Evolutionary conservation across 2,888 invertebrate genomes (phyloP).

Genomic region (Caenorhabditis panamensis): DNA sequence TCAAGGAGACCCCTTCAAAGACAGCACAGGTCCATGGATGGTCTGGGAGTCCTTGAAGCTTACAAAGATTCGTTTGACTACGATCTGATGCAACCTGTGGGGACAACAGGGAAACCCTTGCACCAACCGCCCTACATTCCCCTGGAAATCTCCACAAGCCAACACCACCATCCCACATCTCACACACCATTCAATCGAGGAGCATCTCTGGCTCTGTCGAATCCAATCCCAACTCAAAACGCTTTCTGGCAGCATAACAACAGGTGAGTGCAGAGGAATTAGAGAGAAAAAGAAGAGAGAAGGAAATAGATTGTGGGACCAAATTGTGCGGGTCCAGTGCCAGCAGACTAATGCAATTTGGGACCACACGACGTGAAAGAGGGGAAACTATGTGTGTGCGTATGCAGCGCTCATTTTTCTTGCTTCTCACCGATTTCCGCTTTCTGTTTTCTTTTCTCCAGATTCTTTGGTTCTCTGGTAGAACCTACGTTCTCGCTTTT

Average conservation of each 20-base stretch:
- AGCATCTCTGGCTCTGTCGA: conserved; percentile 62
- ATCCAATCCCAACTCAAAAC: conserved; percentile 68
- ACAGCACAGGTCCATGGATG: conserved; percentile 79
- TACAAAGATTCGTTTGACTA: conserved; percentile 54
- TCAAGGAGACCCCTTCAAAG: conserved; percentile 56
- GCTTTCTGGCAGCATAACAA: conserved; percentile 65
- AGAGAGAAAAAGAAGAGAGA: conserved; percentile 1
- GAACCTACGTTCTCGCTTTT: no score
- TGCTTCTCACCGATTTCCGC: conserved; percentile 4
- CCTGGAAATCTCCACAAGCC: conserved; percentile 59
- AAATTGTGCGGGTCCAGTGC: conserved; percentile 20
- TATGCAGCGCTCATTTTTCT: neutral
- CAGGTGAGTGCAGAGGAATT: conserved; percentile 8
- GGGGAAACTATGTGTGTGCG: neutral
- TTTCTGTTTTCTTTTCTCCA: neutral
- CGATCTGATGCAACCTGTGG: conserved; percentile 37
- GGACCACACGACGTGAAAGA: conserved; percentile 23
- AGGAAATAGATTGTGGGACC: neutral
- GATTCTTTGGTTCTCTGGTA: neutral
- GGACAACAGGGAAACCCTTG: conserved; percentile 21
- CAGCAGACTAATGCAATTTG: conserved; percentile 41
- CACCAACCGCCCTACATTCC: conserved; percentile 55
- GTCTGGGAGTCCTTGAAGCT: conserved; percentile 62
- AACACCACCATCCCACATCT: conserved; percentile 22
- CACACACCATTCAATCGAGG: conserved; percentile 24